Evolutionary conservation across 1,140 invertebrate genomes (phyloP), one percentile per base, ranked within the genome.

Genomic region (Catajapyx aquilonaris): DNA sequence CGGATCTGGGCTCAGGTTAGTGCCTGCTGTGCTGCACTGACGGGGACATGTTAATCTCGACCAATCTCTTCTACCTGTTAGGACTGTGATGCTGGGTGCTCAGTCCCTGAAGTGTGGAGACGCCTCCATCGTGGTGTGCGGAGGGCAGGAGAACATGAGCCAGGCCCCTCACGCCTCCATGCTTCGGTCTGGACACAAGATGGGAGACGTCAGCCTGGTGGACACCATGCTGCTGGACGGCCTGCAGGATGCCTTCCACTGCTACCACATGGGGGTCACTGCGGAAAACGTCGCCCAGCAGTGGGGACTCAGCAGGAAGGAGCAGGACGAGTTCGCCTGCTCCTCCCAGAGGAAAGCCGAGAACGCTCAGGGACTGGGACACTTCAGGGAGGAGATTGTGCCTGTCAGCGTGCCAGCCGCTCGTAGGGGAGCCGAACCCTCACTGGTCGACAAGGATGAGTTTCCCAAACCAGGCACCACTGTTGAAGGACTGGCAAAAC

Each of bases 111-210:
- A 66, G 46, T 53, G 55, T 40, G 77, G 73, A 2, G 77, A 85
- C 51, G 61, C 68, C 21, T 55, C 68, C 15, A 59, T 86, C 35
- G 67, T 85, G 3, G 64, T 88, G 30, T 74, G 73, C 49, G 83
- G 81, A 22, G 85, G 85, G 1, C 78, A 84, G 60, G 85, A 90
- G 59, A 78, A 56, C 46, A 90, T 90, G 85, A 81, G 75, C 41
- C 62, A 70, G 52, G 68, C 80, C 4, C 76, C 74, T 5, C 84
- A 90, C 56, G 64, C 64, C 18, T 56, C 71, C 33, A 55, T 69
- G 42, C 44, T 86, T 37, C 62, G 84, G 40, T 52, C 57, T 44
- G 74, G 73, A 22, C 45, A 66, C 0, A 84, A 79, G 59, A 62
- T 84, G 56, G 83, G 83, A 16, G 52, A 73, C 50, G 55, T 56